Percentiles rank a stretch among this genome's conserved stretches.
Evolutionary conservation across 1,140 invertebrate genomes (phyloP).

Genomic region (Neoseiulus cucumeris): DNA sequence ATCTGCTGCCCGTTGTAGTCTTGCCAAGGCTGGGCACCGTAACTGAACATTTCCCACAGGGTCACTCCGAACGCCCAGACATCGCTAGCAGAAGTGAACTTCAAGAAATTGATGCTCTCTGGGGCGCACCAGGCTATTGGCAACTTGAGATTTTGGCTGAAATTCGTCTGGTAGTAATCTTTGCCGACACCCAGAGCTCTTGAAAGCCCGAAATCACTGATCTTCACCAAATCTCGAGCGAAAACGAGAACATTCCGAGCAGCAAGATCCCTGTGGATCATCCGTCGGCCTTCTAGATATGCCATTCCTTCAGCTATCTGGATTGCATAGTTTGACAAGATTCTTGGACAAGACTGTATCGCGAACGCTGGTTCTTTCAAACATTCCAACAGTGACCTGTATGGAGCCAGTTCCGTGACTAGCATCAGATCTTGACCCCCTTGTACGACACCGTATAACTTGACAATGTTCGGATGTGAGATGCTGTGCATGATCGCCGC

Average conservation of each 20-base stretch:
- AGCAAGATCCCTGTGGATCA: slow-evolving; percentile 84
- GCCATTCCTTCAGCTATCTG: slow-evolving; percentile 93
- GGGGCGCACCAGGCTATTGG: slow-evolving; percentile 98
- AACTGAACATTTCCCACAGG: slow-evolving; percentile 98
- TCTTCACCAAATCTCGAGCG: slow-evolving; percentile 75
- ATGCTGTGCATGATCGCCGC: slow-evolving; percentile 94
- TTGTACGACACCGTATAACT: slow-evolving; percentile 87
- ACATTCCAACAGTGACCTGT: slow-evolving; percentile 82
- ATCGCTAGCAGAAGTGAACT: slow-evolving; percentile 86
- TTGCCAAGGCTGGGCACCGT: slow-evolving; percentile 92
- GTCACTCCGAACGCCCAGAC: slow-evolving; percentile 95
- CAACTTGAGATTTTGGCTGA: slow-evolving; percentile 88
- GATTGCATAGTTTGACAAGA: slow-evolving; percentile 69
- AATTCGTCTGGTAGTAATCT: slow-evolving; percentile 97
- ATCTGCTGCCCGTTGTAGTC: slow-evolving; percentile 85
- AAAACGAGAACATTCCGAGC: slow-evolving; percentile 89
- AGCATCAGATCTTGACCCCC: slow-evolving; percentile 86
- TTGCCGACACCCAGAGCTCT: slow-evolving; percentile 87
- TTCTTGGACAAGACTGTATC: slow-evolving; percentile 65
- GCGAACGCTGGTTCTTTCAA: slow-evolving; percentile 72
- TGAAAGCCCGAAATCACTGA: slow-evolving; percentile 91
- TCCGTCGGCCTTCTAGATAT: slow-evolving; percentile 74
- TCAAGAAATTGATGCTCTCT: slow-evolving; percentile 85
- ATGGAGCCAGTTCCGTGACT: slow-evolving; percentile 83
- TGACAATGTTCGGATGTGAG: slow-evolving; percentile 85